Evolutionary conservation across 2,113 vertebrate species (phyloP), one percentile per base, ranked within the genome.

Genomic region (Malurus melanocephalus): DNA sequence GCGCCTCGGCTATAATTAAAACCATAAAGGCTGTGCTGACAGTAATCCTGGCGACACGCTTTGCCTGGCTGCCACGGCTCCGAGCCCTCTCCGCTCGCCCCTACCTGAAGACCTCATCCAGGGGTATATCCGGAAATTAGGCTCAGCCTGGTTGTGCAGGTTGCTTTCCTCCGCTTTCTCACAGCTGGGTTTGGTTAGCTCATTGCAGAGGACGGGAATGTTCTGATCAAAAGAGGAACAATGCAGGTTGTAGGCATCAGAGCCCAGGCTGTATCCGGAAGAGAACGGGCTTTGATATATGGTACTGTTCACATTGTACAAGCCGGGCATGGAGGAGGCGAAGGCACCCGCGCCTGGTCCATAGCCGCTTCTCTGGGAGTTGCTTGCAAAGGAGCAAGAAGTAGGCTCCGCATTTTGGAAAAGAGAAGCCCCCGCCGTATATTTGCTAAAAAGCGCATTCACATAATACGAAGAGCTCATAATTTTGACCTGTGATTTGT

Each of bases 381-480:
- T 96, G 97, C 97, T 97, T 95, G 98, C 97, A 96, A 98, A 98
- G 93, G 98, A 97, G 97, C 98, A 98, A 94, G 98, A 98, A 96
- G 97, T 98, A 80, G 97, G 97, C 96, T 98, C 98, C 76, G 96
- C 97, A 95, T 98, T 98, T 97, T 98, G 98, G 96, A 98, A 98
- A 89, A 98, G 97, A 96, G 97, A 98, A 97, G 97, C 96, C 95
- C 96, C 98, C 97, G 98, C 94, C 95, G 98, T 97, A 98, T 98
- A 98, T 98, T 99, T 98, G 97, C 98, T 98, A 98, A 99, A 98
- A 98, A 99, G 98, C 97, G 98, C 98, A 96, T 98, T 98, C 98
- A 98, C 98, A 98, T 98, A 98, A 98, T 98, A 99, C 96, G 98
- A 98, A 98, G 98, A 99, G 98, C 98, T 99, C 98, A 99, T 99